phyloP scores from a whole-genome alignment of 2,797 vertebrate genomes.

The Spondyliosoma cantharus region DNA sequence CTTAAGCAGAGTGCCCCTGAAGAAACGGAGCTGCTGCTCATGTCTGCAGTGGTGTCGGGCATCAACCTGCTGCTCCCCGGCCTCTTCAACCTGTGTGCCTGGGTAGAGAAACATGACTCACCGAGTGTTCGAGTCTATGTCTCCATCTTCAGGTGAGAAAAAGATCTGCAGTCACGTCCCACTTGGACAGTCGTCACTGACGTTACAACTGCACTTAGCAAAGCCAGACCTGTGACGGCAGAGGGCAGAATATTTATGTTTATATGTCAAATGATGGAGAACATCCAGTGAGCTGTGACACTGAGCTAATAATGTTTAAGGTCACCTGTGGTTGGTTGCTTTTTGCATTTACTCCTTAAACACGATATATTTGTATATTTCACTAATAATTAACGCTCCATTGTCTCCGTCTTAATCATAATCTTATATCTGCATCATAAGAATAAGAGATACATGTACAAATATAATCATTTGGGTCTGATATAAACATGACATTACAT shows the following conservation, averaged over 20 bases:
- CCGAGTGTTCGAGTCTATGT: constrained; percentile 82
- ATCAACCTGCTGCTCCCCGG: constrained; percentile 86
- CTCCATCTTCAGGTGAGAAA: constrained; percentile 86
- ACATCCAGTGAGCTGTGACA: background rate
- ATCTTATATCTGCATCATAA: background rate
- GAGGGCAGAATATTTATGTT: background rate
- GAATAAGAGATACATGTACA: background rate
- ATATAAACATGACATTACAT: no score
- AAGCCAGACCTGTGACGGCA: background rate
- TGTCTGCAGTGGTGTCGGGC: constrained; percentile 85
- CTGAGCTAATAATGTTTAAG: no score
- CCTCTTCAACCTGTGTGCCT: constrained; percentile 83
- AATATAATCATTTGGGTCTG: background rate
- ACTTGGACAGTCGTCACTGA: background rate
- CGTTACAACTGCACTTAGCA: background rate
- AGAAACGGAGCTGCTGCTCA: constrained; percentile 74
- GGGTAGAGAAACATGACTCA: constrained; percentile 83
- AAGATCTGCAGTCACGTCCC: background rate
- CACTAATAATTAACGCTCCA: no score
- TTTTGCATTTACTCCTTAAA: no score
- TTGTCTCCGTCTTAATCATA: no score
- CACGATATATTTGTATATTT: no score
- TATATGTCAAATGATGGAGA: no score
- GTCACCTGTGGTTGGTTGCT: no score
- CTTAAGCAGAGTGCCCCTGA: fast-evolving